Base-by-base conservation (phyloP, 2,888 invertebrate genomes). In the Eristalis arbustorum region DNA sequence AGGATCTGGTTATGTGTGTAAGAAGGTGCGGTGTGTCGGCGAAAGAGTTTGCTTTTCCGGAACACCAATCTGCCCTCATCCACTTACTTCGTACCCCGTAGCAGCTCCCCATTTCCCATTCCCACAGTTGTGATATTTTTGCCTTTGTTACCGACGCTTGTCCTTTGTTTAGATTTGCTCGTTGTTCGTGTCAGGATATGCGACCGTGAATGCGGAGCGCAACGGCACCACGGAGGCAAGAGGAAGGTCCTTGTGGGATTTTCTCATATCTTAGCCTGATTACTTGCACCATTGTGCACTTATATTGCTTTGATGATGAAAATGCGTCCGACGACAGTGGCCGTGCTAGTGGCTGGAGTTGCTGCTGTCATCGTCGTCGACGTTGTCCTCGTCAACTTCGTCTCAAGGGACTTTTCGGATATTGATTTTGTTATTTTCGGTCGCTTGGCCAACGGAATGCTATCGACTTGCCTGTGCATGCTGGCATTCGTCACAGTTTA, bases 201-300 rank as follows among this genome's bases (percentile, higher is more conserved):
- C 31, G 14, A 49, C 13, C 57, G 25, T n/a, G 42, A 71, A 59
- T 31, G 72, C 31, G 6, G 11, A n/a, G n/a, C 23, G 31, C 13
- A 49, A 8, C 6, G 18, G 49, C 49, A 49, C 0, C 1, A 18
- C 49, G 8, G 8, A 0, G 8, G 18, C 49, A 49, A 18, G 49
- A 8, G 40, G 68, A 56, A 57, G 64, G 72, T 81, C 81, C 81
- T 77, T 85, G 73, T 71, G 69, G 81, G 76, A 81, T 66, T 74
- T 66, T 82, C 77, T 74, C 77, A 73, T 82, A 85, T 85, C 85
- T 85, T 85, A 77, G 82, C 85, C 76, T 81, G 85, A 85, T 85
- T 85, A 85, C 85, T 85, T 85, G 82, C 85, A 82, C 77, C 82
- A 85, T 82, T 85, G 85, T 85, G 85, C 85, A 85, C 81, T 85